Base-by-base conservation (phyloP, 2,888 invertebrate genomes). In the Girardia tigrina region DNA sequence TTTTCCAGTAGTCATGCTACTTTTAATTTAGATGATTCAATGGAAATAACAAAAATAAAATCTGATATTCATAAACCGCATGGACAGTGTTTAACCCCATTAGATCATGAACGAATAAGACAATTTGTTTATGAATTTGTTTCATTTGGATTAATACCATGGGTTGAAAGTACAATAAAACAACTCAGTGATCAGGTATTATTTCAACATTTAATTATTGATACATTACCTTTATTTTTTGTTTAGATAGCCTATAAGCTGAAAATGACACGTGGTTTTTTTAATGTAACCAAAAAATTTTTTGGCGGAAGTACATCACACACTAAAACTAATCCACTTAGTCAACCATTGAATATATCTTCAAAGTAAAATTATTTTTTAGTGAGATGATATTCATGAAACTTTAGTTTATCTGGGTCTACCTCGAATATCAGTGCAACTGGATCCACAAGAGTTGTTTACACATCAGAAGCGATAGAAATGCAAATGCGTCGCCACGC, bases 401-500 rank as follows among this genome's bases (percentile, higher is more conserved):
- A 26, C 28, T 28, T 23, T 20, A 29, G 73, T 73, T n/a, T 27
- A 26, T 73, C 73, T 8, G 29, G 23, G 16, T 29, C 29, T 42
- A 8, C 20, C 8, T 20, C 73, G 6, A 73, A 73, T 73, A 28
- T 73, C 16, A 70, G 16, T 70, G 42, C 72, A 26, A 4, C 76
- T 26, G 76, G 76, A 4, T 26, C 36, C 16, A 77, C 29, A n/a
- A 42, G 26, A 20, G 76, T 76, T 1, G 76, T 77, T n/a, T 84
- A 84, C 79, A 82, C 85, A 1, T 80, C 82, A 42, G 87, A 87
- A 78, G 85, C 86, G 4, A 90, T 91, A 0, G 97, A 98, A 86
- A 86, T 97, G 78, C 94, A 97, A 84, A 88, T 92, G 72, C 88
- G 98, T 77, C 89, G 94, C 77, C 85, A 97, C 69, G 97, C 92